A percentile compares a stretch with the other conserved stretches of the same genome.
phyloP scores from a whole-genome alignment of 2,888 invertebrate species.

The Athripsodes cinereus region DNA sequence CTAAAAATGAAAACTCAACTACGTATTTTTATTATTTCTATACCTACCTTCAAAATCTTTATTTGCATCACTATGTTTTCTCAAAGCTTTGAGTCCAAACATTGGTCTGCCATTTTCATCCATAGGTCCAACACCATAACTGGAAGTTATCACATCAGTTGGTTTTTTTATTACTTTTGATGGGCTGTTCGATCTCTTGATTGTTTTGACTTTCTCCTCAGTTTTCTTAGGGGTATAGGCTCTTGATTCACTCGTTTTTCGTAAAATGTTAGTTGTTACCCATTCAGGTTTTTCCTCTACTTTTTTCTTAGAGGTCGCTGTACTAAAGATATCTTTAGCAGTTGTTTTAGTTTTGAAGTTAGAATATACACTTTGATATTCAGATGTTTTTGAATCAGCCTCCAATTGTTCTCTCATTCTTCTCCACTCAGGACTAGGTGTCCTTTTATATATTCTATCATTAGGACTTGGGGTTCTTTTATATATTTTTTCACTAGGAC shows the following conservation, averaged over 20 bases:
- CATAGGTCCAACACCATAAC: conserved; percentile 77
- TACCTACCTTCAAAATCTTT: conserved; percentile 59
- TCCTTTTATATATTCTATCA: conserved; percentile 36
- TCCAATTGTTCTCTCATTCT: conserved; percentile 33
- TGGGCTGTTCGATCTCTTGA: conserved; percentile 40
- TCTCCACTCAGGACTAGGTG: conserved; percentile 38
- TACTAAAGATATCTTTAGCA: conserved; percentile 36
- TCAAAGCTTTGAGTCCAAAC: conserved; percentile 71
- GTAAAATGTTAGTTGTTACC: conserved; percentile 55
- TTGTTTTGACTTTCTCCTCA: conserved; percentile 39
- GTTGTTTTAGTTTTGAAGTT: conserved; percentile 24
- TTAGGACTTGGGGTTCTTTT: conserved; percentile 29
- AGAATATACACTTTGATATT: conserved; percentile 23
- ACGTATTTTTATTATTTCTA: conserved; percentile 1
- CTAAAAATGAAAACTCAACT: background rate
- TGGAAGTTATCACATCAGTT: conserved; percentile 67
- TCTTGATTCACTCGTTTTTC: conserved; percentile 44
- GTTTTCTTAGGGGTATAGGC: conserved; percentile 40
- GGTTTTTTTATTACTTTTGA: conserved; percentile 43
- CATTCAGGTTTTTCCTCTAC: conserved; percentile 56
- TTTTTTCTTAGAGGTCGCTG: conserved; percentile 35
- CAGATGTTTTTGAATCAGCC: conserved; percentile 29
- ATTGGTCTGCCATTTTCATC: conserved; percentile 74
- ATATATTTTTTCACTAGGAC: too few relatives aligned
- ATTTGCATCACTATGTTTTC: conserved; percentile 51